Conservation (phyloP, 2,888 invertebrate species). For the Eremobia ochroleuca region DNA sequence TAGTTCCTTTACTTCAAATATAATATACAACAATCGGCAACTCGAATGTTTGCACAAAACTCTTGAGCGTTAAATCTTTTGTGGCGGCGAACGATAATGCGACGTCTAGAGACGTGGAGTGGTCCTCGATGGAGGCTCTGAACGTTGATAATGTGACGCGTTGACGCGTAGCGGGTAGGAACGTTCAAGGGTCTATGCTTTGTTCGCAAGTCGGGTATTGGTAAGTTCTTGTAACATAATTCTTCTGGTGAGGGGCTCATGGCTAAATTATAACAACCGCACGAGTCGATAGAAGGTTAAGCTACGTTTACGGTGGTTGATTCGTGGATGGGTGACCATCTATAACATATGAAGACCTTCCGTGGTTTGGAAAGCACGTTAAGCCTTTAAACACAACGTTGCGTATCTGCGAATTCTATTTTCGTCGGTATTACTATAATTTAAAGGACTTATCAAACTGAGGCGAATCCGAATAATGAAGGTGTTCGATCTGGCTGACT, state of each 20-base stretch:
- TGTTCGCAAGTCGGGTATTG: background rate
- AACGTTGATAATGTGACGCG: constrained; percentile 33
- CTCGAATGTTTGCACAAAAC: constrained; percentile 23
- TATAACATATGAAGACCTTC: no score
- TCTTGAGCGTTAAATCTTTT: constrained; percentile 48
- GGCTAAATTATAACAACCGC: background rate
- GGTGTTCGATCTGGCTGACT: no score
- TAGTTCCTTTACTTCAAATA: background rate
- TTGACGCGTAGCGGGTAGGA: background rate
- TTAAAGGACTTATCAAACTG: no score
- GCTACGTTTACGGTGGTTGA: no score
- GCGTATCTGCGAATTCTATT: no score
- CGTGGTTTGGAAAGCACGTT: no score
- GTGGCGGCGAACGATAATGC: constrained; percentile 50
- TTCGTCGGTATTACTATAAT: no score
- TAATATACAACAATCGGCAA: constrained; percentile 28
- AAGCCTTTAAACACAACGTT: no score
- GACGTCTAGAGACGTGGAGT: constrained; percentile 25
- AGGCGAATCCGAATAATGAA: no score
- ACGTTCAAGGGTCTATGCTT: background rate
- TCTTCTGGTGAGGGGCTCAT: background rate
- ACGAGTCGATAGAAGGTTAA: no score
- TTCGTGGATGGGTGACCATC: no score
- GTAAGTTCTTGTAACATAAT: background rate
- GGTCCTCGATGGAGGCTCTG: constrained; percentile 24